Conservation (phyloP, 1,140 invertebrate genomes). For the Sitobion miscanthi region DNA sequence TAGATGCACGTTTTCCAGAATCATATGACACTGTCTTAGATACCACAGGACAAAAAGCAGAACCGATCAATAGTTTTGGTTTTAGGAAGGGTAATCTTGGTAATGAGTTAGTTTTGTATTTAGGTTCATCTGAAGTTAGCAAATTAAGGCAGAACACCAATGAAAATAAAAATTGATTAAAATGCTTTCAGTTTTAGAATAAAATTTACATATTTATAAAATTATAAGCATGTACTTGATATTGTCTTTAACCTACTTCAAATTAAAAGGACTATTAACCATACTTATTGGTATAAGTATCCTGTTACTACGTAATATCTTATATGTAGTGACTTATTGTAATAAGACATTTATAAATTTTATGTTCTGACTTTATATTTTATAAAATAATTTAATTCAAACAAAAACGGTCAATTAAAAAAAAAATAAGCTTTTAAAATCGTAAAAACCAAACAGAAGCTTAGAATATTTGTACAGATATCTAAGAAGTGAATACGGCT, state of each 20-base stretch:
- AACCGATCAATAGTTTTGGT: constrained; percentile 49
- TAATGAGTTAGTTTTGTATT: constrained; percentile 29
- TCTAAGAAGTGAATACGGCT: constrained; percentile 55
- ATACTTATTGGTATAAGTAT: neutral
- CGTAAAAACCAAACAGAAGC: constrained; percentile 47
- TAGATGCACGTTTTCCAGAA: constrained; percentile 10
- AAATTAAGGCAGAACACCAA: constrained; percentile 25
- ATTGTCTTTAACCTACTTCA: neutral
- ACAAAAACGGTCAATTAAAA: constrained; percentile 53
- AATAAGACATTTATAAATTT: neutral
- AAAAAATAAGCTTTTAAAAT: constrained; percentile 53
- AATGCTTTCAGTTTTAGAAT: neutral
- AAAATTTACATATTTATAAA: constrained; percentile 3
- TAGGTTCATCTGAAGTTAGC: constrained; percentile 22
- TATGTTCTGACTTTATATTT: constrained; percentile 41
- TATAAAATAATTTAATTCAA: constrained; percentile 51
- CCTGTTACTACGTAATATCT: neutral
- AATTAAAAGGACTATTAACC: neutral
- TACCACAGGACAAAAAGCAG: constrained; percentile 49
- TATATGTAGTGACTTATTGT: neutral
- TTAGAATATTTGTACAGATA: constrained; percentile 40
- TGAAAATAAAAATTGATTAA: constrained; percentile 26
- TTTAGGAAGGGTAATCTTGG: constrained; percentile 45
- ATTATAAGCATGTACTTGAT: neutral
- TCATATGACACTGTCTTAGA: neutral